Base-by-base conservation (phyloP, 2,113 vertebrate species). In the Procavia capensis region DNA sequence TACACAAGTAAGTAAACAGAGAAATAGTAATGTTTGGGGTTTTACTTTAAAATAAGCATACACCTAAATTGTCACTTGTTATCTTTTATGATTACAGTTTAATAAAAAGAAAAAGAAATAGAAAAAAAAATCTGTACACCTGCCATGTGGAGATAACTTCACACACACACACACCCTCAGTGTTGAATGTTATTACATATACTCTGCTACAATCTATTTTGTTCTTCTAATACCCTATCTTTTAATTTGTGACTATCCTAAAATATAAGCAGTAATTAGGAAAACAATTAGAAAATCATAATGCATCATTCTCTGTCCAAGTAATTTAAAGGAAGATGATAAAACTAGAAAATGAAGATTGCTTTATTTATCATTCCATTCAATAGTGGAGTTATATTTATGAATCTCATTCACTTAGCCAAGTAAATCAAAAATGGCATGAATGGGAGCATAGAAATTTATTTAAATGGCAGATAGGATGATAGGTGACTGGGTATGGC, bases 1-100 rank as follows among this genome's bases (percentile, higher is more conserved):
- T 90, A 29, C 92, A 82, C 39, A 95, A 66, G 90, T 68, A 36
- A 29, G 3, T 61, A 63, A 80, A 85, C 72, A n/a, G 0, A 85
- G 43, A 41, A 6, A 79, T 25, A 70, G 27, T 39, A 79, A 43
- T 79, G 43, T 64, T 81, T 70, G 24, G 70, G 39, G 16, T 59
- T 90, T 87, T 43, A 6, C 75, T 86, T 96, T 63, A 91, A 90
- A 92, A 29, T 79, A 91, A 57, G 81, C 81, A 76, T 20, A 54
- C 11, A 9, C 63, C 1, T 88, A 87, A 76, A 50, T 78, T 94
- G 9, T 63, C 76, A 79, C 22, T 34, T 64, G 27, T 57, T 50
- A 0, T 54, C 47, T 41, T 68, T 84, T 59, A 75, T 82, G 3
- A 64, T 75, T 75, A 61, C n/a, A 63, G 4, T 1, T 5, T 80